These are phyloP conservation scores for Vanessa cardui DNA, from an alignment of 2,888 invertebrate genomes.

Conservation along the genomic window DNA sequence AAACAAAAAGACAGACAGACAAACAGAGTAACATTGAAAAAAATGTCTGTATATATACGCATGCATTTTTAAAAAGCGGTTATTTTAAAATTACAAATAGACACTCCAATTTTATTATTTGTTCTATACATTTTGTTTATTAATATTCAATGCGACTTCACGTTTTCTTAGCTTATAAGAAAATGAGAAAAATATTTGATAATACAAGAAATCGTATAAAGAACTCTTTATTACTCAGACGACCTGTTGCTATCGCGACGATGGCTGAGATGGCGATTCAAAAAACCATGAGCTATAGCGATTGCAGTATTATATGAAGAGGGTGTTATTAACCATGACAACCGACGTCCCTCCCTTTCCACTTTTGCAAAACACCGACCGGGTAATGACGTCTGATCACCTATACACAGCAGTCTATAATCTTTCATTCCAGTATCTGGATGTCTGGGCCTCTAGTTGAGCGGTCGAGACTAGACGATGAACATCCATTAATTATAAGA, in stretches of 20 bases:
- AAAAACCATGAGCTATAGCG: slow-evolving; percentile 45
- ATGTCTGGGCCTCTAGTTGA: slow-evolving; percentile 25
- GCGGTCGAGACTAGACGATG: slow-evolving; percentile 15
- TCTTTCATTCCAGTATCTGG: slow-evolving; percentile 66
- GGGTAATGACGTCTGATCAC: slow-evolving; percentile 74
- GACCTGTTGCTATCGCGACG: slow-evolving; percentile 73
- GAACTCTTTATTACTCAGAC: slow-evolving; percentile 53
- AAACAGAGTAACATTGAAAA: too few species aligned
- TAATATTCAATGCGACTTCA: slow-evolving; percentile 51
- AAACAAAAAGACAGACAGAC: too few species aligned
- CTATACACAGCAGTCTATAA: slow-evolving; percentile 75
- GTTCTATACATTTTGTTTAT: too few species aligned
- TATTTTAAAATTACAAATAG: too few species aligned
- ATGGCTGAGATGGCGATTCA: slow-evolving; percentile 43
- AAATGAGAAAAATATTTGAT: slow-evolving; percentile 36
- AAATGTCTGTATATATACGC: too few species aligned
- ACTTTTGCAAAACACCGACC: slow-evolving; percentile 74
- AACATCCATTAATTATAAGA: neutral
- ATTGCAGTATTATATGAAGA: slow-evolving; percentile 51
- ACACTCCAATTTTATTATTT: too few species aligned
- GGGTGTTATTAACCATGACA: slow-evolving; percentile 79
- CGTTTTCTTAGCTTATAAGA: slow-evolving; percentile 55
- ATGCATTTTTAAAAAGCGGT: too few species aligned
- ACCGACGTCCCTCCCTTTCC: slow-evolving; percentile 64
- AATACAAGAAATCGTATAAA: slow-evolving; percentile 58